Evolutionary conservation across 2,888 invertebrate genomes (phyloP), one percentile per base, ranked within the genome.

Genomic region (Philonicus albiceps): DNA sequence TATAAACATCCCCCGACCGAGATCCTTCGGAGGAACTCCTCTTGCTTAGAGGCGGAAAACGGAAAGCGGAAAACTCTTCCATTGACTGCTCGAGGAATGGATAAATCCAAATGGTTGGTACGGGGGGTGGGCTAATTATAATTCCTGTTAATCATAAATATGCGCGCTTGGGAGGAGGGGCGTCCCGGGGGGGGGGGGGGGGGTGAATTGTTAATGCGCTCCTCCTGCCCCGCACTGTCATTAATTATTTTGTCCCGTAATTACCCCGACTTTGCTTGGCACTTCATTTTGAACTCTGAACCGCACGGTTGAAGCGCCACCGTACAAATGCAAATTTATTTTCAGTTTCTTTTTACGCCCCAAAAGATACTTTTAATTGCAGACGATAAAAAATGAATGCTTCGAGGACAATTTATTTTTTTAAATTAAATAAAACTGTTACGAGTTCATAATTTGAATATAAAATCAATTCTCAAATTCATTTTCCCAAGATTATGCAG

Each of bases 81-180:
- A 49, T 27, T 49, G 27, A 19, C 49, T 78, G 78, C 49, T 19
- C 27, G 49, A 81, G 81, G 81, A 81, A 81, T 81, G 81, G 81
- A 81, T 81, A 81, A 55, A 19, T 64, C 19, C 31, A 81, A 81
- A 55, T 81, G 81, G 81, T 81, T 64, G 55, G 81, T 81, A 55
- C 55, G 55, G 55, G 34, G 31, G 19, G 55, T 37, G 34, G 31
- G 19, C 19, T 81, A 81, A 81, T 81, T 81, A 64, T 34, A 30
- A 64, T 81, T 34, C 55, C 34, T 30, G 55, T 81, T 64, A 81
- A 81, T 55, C 53, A 81, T 81, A 55, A 55, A 81, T 55, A 34
- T 55, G 34, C 55, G 64, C 7, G n/a, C n/a, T n/a, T n/a, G n/a
- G n/a, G n/a, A n/a, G n/a, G n/a, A n/a, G n/a, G n/a, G n/a, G n/a